Evolutionary conservation across 2,113 vertebrate genomes (phyloP), one percentile per base, ranked within the genome.

Genomic region (Aegithalos caudatus): DNA sequence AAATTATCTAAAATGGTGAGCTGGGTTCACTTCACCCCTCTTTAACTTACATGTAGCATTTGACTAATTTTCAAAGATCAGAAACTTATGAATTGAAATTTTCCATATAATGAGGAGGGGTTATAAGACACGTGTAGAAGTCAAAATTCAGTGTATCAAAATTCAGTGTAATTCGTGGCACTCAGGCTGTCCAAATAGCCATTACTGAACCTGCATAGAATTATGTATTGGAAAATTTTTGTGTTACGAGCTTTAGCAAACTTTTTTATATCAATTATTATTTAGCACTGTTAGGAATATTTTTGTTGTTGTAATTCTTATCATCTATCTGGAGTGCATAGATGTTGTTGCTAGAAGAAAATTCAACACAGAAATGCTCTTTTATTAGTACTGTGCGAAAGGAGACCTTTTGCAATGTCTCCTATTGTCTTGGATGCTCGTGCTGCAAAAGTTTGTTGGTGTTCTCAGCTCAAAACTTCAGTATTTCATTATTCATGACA

Each of bases 371-470:
- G 23, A 60, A 88, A 37, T 58, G 19, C 8, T 66, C 27, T 82
- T 84, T 66, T 86, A 17, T 80, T 38, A 60, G 11, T n/a, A 14
- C 21, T 28, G 0, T 45, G 48, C 72, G 38, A 79, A 79, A 51
- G 19, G 17, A 47, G 11, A 67, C 12, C 12, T 85, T 81, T 54
- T 56, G n/a, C 10, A 31, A 2, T 42, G 21, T 65, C 23, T 80
- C 0, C 0, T 2, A 0, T 23, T 81, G 27, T 48, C 56, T n/a
- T 73, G 37, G 28, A 31, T 31, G 3, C 11, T 65, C 62, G n/a
- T 28, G 33, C 53, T 45, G 16, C 35, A 38, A 37, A 94, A 82
- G 9, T 8, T 9, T 24, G 2, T 66, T 85, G 29, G 7, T 86
- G 23, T 67, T 88, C 1, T 4, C n/a, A 81, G 72, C 58, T 72